Base-by-base conservation (phyloP, 2,797 vertebrate species). In the Sebastes umbrosus region DNA sequence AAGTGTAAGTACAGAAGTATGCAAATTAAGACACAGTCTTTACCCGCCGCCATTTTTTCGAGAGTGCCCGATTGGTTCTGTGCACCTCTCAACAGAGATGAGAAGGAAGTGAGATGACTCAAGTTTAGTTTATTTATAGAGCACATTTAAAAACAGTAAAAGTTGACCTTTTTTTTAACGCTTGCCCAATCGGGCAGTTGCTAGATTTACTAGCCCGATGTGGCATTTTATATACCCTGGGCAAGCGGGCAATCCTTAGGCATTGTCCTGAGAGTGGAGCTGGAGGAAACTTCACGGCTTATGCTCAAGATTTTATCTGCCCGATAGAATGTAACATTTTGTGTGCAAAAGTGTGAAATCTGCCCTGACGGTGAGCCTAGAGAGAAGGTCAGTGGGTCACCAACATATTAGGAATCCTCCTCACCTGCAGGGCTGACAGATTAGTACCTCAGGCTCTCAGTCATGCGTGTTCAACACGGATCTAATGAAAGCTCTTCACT, bases 401-500 rank as follows among this genome's bases (percentile, higher is more conserved):
- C 36, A 27, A 8, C 25, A 39, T 64, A 27, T 22, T 25, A 25
- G 68, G 22, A 50, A 12, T 52, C 69, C 12, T 83, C 22, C 69
- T 77, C 67, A 59, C 83, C 70, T 82, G 74, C n/a, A 55, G 59
- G 9, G 39, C n/a, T 54, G 25, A 77, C 55, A 63, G 66, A 80
- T 82, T 67, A 59, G 72, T 50, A 29, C 31, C 31, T 46, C 36
- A 5, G 65, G 68, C 75, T 79, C 63, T 73, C 25, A 64, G 71
- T 57, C 69, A 68, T 25, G 29, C 55, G 31, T 22, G 62, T 71
- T 77, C 69, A 63, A 77, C 73, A 74, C 34, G 18, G 46, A 73
- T 67, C 39, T 68, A 77, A 79, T 84, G 54, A 75, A 81, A 75
- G 24, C 12, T 57, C 6, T 9, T n/a, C 52, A 11, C 63, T 73